These are phyloP conservation scores for Myoxocephalus aenaeus DNA, from an alignment of 2,797 vertebrate genomes.

Conservation along the genomic window DNA sequence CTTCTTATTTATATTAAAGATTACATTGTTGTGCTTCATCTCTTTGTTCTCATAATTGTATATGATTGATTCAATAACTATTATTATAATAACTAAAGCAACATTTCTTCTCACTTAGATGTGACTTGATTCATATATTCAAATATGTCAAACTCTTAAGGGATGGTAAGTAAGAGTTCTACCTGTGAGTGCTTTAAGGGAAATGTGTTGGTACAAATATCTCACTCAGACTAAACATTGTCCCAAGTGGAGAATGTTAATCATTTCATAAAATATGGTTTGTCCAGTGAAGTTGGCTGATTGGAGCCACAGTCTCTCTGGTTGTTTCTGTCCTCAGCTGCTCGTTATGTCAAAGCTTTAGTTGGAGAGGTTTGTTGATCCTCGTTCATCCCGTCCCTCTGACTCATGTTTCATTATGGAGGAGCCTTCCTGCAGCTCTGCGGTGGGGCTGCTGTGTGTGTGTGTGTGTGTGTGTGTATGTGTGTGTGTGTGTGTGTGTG, in stretches of 20 bases:
- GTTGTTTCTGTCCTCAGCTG: conserved; percentile 47
- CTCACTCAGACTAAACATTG: conserved; percentile 25
- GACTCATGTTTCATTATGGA: conserved; percentile 60
- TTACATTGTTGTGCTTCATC: neutral
- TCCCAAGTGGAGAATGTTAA: conserved; percentile 14
- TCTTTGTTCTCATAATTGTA: too few relatives aligned
- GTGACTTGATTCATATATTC: neutral
- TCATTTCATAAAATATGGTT: neutral
- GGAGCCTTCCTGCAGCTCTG: conserved; percentile 47
- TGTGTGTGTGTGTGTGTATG: neutral
- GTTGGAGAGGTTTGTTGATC: conserved; percentile 54
- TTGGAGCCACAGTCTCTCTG: conserved; percentile 1
- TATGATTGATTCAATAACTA: too few relatives aligned
- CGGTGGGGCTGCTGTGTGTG: conserved; percentile 28
- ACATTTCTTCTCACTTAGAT: neutral
- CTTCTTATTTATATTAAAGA: too few relatives aligned
- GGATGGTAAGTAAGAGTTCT: neutral
- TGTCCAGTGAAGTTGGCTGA: neutral
- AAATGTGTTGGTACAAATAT: neutral
- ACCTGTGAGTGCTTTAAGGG: neutral
- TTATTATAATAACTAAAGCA: neutral
- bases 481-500: too few relatives aligned
- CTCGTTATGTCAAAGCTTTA: conserved; percentile 47
- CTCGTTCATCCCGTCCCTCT: conserved; percentile 44
- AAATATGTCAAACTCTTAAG: neutral